Conservation (phyloP, 35 echinoderm and acorn worm species). For the Heliocidaris tuberculata region DNA sequence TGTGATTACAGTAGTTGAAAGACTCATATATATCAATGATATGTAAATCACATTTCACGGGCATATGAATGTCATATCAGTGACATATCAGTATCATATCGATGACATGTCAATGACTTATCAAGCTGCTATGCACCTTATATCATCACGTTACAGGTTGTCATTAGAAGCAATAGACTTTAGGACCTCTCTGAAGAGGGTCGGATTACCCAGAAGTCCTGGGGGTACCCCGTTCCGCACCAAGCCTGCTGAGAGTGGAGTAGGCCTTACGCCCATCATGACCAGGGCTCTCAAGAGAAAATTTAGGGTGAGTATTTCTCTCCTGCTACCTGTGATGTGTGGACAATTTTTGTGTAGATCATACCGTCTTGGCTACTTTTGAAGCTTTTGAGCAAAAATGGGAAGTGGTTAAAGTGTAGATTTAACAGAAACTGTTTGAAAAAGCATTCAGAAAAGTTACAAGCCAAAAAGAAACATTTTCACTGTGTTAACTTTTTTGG, state of each 20-base stretch:
- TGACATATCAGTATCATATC: neutral
- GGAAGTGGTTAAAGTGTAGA: too few relatives aligned
- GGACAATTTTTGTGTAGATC: neutral
- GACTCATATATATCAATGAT: neutral
- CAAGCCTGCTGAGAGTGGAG: constrained; percentile 32
- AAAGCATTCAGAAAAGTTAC: too few relatives aligned
- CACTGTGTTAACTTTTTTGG: too few relatives aligned
- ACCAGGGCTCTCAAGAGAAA: constrained; percentile 68
- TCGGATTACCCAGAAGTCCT: constrained; percentile 61
- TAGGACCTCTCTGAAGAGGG: constrained; percentile 54
- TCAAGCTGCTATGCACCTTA: neutral
- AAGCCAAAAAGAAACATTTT: too few relatives aligned
- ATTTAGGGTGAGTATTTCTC: constrained; percentile 50
- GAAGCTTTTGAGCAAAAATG: neutral
- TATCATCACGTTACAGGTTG: constrained; percentile 27
- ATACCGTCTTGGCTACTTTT: neutral
- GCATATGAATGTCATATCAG: neutral
- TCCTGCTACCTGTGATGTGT: neutral
- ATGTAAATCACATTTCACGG: neutral
- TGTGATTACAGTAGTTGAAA: too few relatives aligned
- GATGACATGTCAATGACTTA: neutral
- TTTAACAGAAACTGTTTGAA: too few relatives aligned
- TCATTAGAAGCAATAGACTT: constrained; percentile 60
- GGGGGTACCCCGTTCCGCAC: constrained; percentile 64
- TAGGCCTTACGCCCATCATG: constrained; percentile 77